These are phyloP conservation scores for Mesocentrotus franciscanus DNA, from an alignment of 53 echinoderm and acorn worm species.

Conservation along the genomic window DNA sequence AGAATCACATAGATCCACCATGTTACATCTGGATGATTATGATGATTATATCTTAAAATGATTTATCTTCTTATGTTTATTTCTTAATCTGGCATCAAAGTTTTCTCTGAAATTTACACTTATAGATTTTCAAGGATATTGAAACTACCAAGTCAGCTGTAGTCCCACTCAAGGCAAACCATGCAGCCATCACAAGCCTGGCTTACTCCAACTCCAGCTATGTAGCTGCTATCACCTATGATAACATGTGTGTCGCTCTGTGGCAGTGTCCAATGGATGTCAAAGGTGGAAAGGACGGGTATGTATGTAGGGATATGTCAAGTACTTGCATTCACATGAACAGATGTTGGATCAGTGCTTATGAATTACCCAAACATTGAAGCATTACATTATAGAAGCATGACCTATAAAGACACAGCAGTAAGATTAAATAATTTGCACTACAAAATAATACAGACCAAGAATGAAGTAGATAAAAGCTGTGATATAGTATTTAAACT, in stretches of 20 bases:
- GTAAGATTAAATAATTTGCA: too few species aligned
- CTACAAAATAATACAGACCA: too few species aligned
- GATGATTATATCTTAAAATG: neutral
- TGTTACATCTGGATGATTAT: neutral
- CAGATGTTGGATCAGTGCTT: too few species aligned
- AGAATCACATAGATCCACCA: too few species aligned
- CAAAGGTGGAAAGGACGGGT: neutral
- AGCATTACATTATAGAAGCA: too few species aligned
- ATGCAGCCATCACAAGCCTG: constrained; percentile 73
- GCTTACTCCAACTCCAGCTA: constrained; percentile 65
- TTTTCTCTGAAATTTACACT: neutral
- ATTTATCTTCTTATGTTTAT: neutral
- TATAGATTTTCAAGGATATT: constrained; percentile 9
- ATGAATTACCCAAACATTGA: too few species aligned
- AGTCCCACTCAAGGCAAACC: constrained; percentile 55
- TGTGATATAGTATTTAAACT: too few species aligned
- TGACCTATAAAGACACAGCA: too few species aligned
- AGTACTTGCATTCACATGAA: too few species aligned
- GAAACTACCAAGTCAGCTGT: neutral
- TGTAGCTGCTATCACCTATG: constrained; percentile 73
- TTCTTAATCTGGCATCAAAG: neutral
- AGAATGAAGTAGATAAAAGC: too few species aligned
- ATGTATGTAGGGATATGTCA: neutral
- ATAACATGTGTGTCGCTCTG: constrained; percentile 77
- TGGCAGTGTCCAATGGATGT: constrained; percentile 64